These are phyloP conservation scores for Drosophila miranda DNA, from an alignment of 1,140 invertebrate species.

Conservation along the genomic window DNA sequence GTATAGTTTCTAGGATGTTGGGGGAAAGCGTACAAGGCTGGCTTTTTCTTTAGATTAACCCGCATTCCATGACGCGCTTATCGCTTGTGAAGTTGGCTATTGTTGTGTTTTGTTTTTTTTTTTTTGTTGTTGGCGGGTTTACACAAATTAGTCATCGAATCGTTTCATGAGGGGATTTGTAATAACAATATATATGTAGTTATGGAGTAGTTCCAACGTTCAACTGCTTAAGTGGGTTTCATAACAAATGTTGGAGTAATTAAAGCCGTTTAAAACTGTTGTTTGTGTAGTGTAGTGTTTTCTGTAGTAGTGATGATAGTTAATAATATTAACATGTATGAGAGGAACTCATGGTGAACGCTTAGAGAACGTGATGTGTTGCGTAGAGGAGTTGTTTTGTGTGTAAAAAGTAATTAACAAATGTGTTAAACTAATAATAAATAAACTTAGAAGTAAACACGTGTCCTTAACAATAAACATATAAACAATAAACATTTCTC, in stretches of 20 bases:
- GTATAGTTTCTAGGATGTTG: conserved; percentile 20
- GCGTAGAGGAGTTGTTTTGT: conserved; percentile 11
- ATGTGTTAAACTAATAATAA: conserved; percentile 59
- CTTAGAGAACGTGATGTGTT: conserved; percentile 41
- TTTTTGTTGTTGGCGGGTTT: conserved; percentile 1
- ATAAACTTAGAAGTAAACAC: conserved; percentile 69
- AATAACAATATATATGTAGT: conserved; percentile 28
- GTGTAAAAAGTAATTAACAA: conserved; percentile 70
- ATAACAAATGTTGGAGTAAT: conserved; percentile 51
- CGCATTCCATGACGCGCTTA: conserved; percentile 32
- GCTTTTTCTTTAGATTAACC: conserved; percentile 15
- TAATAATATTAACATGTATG: conserved; percentile 50
- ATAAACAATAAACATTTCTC: conserved; percentile 56
- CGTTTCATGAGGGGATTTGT: conserved; percentile 23
- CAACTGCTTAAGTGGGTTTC: conserved; percentile 23
- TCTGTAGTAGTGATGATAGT: too few species aligned
- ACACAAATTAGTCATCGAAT: conserved; percentile 6
- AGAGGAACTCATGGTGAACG: conserved; percentile 69
- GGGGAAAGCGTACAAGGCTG: background rate
- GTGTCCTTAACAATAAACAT: conserved; percentile 43
- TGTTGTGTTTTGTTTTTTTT: conserved; percentile 20
- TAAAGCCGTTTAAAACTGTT: conserved; percentile 34
- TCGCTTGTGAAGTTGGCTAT: conserved; percentile 7
- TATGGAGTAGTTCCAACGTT: conserved; percentile 16
- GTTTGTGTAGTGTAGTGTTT: conserved; percentile 34